phyloP scores from a whole-genome alignment of 2,888 invertebrate genomes.

The Eupithecia dodoneata region DNA sequence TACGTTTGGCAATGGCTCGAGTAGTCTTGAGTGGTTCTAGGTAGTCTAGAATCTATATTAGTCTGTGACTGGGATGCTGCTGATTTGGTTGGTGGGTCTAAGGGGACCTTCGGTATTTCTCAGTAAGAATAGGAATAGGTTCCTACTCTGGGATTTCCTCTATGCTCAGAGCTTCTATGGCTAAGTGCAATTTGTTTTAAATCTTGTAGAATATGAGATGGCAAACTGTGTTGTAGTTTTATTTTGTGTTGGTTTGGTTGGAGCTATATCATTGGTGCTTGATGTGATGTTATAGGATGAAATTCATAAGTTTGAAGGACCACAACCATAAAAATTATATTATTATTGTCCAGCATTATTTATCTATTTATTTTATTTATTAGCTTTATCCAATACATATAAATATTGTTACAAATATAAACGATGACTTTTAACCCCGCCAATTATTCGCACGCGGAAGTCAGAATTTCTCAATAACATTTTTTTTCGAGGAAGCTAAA shows the following conservation, averaged over 20 bases:
- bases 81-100: background rate
- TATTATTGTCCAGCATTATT: no score
- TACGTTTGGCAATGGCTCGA: slow-evolving; percentile 69
- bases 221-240: background rate
- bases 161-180: background rate
- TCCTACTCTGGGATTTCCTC: background rate
- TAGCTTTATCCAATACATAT: background rate
- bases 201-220: background rate
- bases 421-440: background rate
- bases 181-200: background rate
- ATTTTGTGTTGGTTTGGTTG: background rate
- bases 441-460: slow-evolving; percentile 5
- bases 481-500: slow-evolving; percentile 2
- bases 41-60: background rate
- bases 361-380: no score
- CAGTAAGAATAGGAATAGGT: background rate
- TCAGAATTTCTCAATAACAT: background rate
- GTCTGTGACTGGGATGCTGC: background rate
- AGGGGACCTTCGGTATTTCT: background rate
- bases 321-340: background rate
- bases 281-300: background rate
- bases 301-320: background rate
- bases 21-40: slow-evolving; percentile 23
- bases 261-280: background rate
- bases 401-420: background rate